Percentiles rank a stretch among this genome's conserved stretches.
Conservation (phyloP, 1,140 invertebrate species). For the Gyrodactylus bullatarudis region DNA sequence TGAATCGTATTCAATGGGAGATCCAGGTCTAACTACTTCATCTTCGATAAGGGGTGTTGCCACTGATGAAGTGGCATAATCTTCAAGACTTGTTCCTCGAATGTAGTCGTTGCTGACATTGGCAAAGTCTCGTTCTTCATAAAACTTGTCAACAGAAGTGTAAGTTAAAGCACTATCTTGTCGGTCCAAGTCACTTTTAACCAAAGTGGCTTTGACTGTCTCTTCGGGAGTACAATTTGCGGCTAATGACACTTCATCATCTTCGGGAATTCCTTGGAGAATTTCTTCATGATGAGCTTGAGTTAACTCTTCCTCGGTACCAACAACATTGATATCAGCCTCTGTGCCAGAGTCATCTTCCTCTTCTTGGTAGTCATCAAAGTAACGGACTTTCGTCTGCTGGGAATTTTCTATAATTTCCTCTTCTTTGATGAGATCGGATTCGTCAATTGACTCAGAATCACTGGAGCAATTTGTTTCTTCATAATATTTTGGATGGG, state of each 20-base stretch:
- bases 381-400: background rate
- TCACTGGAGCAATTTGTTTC: no score
- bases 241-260: background rate
- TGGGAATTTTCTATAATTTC: background rate
- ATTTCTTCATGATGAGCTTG: background rate
- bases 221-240: background rate
- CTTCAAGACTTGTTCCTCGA: background rate
- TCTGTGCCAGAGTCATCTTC: background rate
- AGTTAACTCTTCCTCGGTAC: background rate
- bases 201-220: background rate
- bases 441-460: background rate
- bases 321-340: background rate
- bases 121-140: background rate
- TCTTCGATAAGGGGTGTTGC: background rate
- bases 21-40: background rate
- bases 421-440: background rate
- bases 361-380: background rate
- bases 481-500: background rate
- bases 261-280: background rate
- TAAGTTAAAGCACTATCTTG: background rate
- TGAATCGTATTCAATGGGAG: background rate
- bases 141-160: background rate
- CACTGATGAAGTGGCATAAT: background rate
- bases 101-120: background rate
- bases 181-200: background rate